phyloP scores from a whole-genome alignment of 2,888 invertebrate genomes.

The Apeira syringaria region DNA sequence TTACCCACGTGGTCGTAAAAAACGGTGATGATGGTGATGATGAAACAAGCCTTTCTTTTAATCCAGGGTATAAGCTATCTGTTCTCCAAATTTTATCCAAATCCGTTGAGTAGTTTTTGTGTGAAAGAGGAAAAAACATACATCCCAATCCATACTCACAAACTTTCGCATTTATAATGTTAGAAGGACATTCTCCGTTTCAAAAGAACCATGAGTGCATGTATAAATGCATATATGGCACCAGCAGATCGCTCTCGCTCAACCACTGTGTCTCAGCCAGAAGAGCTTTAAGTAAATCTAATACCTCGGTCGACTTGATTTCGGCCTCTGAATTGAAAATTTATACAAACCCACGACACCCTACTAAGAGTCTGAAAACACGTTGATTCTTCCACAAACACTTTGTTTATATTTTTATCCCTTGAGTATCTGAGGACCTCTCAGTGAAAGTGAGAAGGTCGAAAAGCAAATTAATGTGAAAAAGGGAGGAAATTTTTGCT shows the following conservation, averaged over 20 bases:
- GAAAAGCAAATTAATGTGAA: not conserved
- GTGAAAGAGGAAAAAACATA: too few relatives aligned
- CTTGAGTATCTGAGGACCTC: not conserved
- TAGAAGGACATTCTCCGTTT: too few relatives aligned
- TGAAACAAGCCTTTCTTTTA: too few relatives aligned
- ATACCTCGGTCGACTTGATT: conserved; percentile 9
- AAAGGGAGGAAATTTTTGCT: not conserved
- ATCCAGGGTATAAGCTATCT: too few relatives aligned
- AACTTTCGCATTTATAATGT: too few relatives aligned
- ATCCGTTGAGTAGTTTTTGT: too few relatives aligned
- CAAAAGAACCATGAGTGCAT: too few relatives aligned
- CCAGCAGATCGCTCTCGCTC: conserved; percentile 4
- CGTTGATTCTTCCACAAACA: conserved; percentile 16
- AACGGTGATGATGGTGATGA: too few relatives aligned
- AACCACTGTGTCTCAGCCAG: not conserved
- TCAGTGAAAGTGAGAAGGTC: not conserved
- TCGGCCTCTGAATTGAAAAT: conserved; percentile 16
- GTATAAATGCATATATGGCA: too few relatives aligned
- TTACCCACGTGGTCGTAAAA: too few relatives aligned
- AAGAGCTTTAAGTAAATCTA: conserved; percentile 5
- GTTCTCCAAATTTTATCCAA: too few relatives aligned
- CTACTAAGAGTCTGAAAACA: conserved; percentile 4
- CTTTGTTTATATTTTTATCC: conserved; percentile 13
- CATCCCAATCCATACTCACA: too few relatives aligned
- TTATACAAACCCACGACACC: conserved; percentile 8